Evolutionary conservation across 2,888 invertebrate genomes (phyloP).

Genomic region (Nebria brevicollis): DNA sequence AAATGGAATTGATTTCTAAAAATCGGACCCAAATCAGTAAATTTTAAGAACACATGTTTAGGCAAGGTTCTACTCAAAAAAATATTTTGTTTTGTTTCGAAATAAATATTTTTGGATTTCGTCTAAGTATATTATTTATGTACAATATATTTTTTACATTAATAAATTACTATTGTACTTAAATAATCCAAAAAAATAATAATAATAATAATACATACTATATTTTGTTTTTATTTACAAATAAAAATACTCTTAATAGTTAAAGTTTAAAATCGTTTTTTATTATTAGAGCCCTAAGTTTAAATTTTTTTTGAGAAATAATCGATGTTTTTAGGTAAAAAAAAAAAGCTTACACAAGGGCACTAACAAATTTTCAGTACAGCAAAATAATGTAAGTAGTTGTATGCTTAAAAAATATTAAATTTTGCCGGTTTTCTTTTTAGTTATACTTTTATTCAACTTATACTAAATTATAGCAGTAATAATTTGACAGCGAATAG

Average conservation of each 20-base stretch:
- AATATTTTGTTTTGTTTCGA: conserved; percentile 31
- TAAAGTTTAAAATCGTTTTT: conserved; percentile 11
- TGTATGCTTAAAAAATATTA: conserved; percentile 22
- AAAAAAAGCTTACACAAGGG: conserved; percentile 11
- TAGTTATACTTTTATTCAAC: neutral
- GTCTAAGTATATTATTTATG: conserved; percentile 46
- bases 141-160: conserved; percentile 47
- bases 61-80: conserved; percentile 6
- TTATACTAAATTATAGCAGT: conserved; percentile 55
- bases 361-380: conserved; percentile 4
- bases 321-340: conserved; percentile 10
- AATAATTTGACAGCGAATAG: conserved; percentile 62
- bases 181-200: conserved; percentile 38
- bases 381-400: conserved; percentile 15
- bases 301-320: conserved; percentile 10
- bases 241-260: conserved; percentile 30
- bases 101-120: conserved; percentile 38
- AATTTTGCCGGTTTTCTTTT: conserved; percentile 13
- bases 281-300: conserved; percentile 32
- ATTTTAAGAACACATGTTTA: conserved; percentile 7
- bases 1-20: neutral
- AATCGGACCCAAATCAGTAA: neutral
- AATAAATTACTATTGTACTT: conserved; percentile 48
- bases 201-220: conserved; percentile 35
- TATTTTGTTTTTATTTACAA: conserved; percentile 40